These are phyloP conservation scores for Felis chaus DNA, from an alignment of 2,113 vertebrate genomes.

Conservation along the genomic window DNA sequence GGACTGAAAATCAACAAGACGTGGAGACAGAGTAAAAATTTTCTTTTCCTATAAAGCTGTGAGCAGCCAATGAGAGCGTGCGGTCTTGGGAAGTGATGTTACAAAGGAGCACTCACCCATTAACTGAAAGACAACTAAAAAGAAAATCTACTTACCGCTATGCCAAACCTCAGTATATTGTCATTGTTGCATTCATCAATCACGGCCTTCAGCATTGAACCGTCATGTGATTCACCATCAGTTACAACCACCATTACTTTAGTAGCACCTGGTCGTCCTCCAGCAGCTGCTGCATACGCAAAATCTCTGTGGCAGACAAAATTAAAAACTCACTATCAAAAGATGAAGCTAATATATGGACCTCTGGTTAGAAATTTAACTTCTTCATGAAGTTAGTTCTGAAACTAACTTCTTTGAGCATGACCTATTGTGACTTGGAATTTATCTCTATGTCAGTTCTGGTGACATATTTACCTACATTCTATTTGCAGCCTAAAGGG, in stretches of 20 bases:
- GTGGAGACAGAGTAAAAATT: background rate
- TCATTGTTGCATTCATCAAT: slow-evolving; percentile 88
- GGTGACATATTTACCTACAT: background rate
- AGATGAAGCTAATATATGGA: background rate
- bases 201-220: slow-evolving; percentile 70
- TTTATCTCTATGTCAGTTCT: background rate
- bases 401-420: background rate
- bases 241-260: slow-evolving; percentile 97
- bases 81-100: background rate
- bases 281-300: slow-evolving; percentile 84
- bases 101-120: background rate
- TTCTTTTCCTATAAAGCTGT: background rate
- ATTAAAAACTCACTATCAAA: background rate
- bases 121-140: background rate
- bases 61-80: background rate
- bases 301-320: slow-evolving; percentile 79
- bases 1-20: background rate
- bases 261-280: slow-evolving; percentile 87
- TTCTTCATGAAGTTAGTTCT: background rate
- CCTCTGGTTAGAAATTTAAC: background rate
- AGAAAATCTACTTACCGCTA: slow-evolving; percentile 90
- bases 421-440: background rate
- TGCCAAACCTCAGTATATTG: slow-evolving; percentile 93
- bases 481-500: background rate
- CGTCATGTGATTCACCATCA: slow-evolving; percentile 94